Percentiles rank a stretch among this genome's conserved stretches.
Conservation (phyloP, 2,888 invertebrate genomes). For the Vandiemenella viatica region DNA sequence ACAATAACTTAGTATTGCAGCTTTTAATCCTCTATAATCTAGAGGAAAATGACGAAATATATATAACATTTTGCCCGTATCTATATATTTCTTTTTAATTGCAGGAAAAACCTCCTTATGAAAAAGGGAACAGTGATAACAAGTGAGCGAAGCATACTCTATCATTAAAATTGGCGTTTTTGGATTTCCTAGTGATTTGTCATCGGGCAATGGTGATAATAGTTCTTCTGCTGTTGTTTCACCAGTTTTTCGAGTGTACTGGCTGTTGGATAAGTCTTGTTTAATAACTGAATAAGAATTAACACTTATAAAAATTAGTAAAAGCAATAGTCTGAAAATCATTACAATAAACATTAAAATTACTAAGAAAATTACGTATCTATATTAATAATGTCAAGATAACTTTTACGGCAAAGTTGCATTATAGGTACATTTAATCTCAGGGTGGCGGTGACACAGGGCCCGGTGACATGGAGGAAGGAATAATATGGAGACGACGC, state of each 20-base stretch:
- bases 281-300: background rate
- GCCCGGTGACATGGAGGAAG: too few relatives aligned
- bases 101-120: background rate
- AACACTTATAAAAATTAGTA: background rate
- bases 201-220: background rate
- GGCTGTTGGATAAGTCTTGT: background rate
- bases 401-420: too few relatives aligned
- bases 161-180: background rate
- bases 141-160: background rate
- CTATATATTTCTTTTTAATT: background rate
- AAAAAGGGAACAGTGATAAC: background rate
- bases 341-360: background rate
- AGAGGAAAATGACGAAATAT: background rate
- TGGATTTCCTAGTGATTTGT: background rate
- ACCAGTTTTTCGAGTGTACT: background rate
- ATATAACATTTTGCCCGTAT: background rate
- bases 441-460: too few relatives aligned
- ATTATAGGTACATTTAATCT: too few relatives aligned
- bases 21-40: background rate
- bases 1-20: background rate
- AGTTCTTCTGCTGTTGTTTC: background rate
- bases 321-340: background rate
- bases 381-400: background rate
- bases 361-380: background rate
- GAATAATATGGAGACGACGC: too few relatives aligned